Evolutionary conservation across 2,888 invertebrate species (phyloP), one percentile per base, ranked within the genome.

Genomic region (Oegoconia quadripuncta): DNA sequence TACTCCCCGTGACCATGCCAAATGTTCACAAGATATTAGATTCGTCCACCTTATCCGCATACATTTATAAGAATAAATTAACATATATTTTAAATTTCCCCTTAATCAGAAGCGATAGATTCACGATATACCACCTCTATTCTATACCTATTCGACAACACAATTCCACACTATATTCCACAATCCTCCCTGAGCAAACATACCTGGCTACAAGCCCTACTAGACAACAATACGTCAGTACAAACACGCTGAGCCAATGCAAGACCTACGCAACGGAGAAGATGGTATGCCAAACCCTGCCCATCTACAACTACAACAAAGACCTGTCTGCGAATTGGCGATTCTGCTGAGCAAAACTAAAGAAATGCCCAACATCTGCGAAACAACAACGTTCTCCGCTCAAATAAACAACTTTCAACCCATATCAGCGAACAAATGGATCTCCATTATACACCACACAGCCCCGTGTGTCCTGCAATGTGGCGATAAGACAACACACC

Each of bases 121-220:
- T 57, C 8, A 48, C 39, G 1, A 20, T 60, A 6, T 59, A 58
- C 33, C 55, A 59, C 31, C 37, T 54, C 3, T 59, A 55, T 34
- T 59, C 52, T 3, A 52, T 55, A 13, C 55, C 58, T 7, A 58
- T 58, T 5, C 46, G 44, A 49, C 55, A 57, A 43, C 43, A 50
- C 7, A 50, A 59, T 34, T 54, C 56, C 25, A 45, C 48, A 5
- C 38, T 46, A 0, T 44, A 52, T 26, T 43, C 58, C 3, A 58
- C 55, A 4, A 50, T 59, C 46, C 47, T 61, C 13, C 52, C 55
- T 7, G 61, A 63, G 55, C 59, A 58, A 32, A 48, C 34, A 25
- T 55, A 51, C 26, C 22, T 61, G 20, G 59, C 54, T 34, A 56
- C 52, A 8, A 51, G 45, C 26, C 41, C 48, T 2, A 57, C 26